Conservation (phyloP, 2,113 vertebrate species). For the Puffinus mauretanicus region DNA sequence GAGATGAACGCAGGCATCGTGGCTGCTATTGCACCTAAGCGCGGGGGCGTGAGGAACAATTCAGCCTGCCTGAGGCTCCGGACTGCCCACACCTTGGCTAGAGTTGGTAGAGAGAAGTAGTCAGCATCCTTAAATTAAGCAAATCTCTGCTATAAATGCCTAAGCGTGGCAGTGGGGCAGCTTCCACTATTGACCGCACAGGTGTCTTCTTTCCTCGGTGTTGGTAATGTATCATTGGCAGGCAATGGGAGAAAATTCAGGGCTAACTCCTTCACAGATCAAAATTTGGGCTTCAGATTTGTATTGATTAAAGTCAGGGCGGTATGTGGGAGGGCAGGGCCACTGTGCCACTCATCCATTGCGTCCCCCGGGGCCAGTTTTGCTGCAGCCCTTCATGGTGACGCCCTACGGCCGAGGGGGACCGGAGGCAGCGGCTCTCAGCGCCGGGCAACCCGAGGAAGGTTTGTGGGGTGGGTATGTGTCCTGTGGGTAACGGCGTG, state of each 20-base stretch:
- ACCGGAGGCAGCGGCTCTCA: neutral
- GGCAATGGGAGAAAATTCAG: neutral
- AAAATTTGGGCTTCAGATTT: neutral
- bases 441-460: fast-evolving
- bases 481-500: neutral
- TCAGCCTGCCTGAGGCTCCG: neutral
- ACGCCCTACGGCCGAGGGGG: fast-evolving
- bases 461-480: neutral
- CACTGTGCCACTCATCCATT: neutral
- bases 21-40: neutral
- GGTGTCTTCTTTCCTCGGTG: neutral
- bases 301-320: neutral
- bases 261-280: neutral
- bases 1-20: fast-evolving
- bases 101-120: neutral
- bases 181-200: neutral
- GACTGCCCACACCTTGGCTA: neutral
- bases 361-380: fast-evolving
- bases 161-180: neutral
- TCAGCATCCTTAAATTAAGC: neutral
- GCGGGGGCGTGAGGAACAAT: neutral
- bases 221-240: neutral
- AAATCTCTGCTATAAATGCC: neutral
- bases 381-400: neutral
- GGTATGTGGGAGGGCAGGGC: neutral